These are phyloP conservation scores for Neoascia interrupta DNA, from an alignment of 2,888 invertebrate genomes.

Conservation along the genomic window DNA sequence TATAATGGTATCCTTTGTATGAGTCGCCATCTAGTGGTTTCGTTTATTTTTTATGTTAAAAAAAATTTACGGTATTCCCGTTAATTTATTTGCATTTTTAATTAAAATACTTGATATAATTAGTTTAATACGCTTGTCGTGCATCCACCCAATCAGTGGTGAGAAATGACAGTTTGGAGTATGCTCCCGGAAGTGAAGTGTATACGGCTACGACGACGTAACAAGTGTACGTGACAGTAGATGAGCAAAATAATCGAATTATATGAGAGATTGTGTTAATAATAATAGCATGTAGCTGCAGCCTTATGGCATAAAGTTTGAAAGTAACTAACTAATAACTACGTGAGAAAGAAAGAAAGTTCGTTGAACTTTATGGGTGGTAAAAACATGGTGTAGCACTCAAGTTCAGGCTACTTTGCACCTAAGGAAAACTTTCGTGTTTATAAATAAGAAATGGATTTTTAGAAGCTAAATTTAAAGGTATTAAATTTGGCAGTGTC, in stretches of 20 bases:
- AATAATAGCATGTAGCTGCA: neutral
- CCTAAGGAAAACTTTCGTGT: too few relatives aligned
- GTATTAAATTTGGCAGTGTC: too few relatives aligned
- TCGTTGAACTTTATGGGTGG: too few relatives aligned
- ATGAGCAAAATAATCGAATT: neutral
- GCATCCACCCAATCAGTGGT: too few relatives aligned
- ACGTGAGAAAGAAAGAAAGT: too few relatives aligned
- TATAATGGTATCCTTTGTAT: neutral
- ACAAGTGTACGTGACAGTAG: neutral
- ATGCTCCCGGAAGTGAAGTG: neutral
- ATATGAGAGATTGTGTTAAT: neutral
- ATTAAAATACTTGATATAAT: slow-evolving; percentile 1
- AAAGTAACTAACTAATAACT: too few relatives aligned
- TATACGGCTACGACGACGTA: too few relatives aligned
- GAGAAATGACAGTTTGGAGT: neutral
- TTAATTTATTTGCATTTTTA: neutral
- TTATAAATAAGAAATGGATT: too few relatives aligned
- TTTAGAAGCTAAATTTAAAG: too few relatives aligned
- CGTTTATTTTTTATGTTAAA: neutral
- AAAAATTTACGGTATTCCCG: neutral
- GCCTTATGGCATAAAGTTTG: too few relatives aligned
- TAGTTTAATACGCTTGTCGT: neutral
- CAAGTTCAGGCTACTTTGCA: too few relatives aligned
- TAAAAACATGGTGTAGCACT: too few relatives aligned
- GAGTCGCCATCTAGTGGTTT: neutral